phyloP scores from a whole-genome alignment of 2,797 vertebrate species.

The Anabacerthia variegaticeps region DNA sequence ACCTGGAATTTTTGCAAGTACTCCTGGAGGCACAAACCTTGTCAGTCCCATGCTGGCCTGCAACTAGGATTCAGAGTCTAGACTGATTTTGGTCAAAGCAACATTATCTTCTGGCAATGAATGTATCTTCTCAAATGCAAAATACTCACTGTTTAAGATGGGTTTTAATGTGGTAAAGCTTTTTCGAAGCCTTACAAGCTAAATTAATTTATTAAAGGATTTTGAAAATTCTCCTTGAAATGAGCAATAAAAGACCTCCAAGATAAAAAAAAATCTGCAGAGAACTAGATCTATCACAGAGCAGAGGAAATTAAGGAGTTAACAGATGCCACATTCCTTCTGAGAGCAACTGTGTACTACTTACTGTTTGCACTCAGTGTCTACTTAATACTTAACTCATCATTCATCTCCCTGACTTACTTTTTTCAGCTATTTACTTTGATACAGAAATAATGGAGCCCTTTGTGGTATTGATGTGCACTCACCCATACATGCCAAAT shows the following conservation, averaged over 20 bases:
- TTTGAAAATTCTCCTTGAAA: background rate
- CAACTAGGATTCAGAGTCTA: background rate
- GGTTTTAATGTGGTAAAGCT: fast-evolving
- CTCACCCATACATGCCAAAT: conserved; percentile 70
- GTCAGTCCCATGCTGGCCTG: background rate
- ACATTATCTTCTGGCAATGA: background rate
- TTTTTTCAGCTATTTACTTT: conserved; percentile 72
- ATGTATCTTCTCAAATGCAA: background rate
- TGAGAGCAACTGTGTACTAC: conserved; percentile 31
- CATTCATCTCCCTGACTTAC: conserved; percentile 52
- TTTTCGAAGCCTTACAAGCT: background rate
- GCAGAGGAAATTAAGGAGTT: background rate
- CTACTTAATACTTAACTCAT: conserved; percentile 42
- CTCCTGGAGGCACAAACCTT: background rate
- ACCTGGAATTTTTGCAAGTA: background rate
- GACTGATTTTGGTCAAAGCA: background rate
- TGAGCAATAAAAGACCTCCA: background rate
- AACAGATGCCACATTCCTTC: conserved; percentile 45
- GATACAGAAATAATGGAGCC: conserved; percentile 79
- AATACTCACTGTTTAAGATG: background rate
- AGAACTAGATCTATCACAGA: background rate
- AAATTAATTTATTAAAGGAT: background rate
- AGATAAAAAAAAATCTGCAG: background rate
- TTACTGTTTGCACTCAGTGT: conserved; percentile 48
- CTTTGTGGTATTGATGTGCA: conserved; percentile 75